These are phyloP conservation scores for Ophiodon elongatus DNA, from an alignment of 2,113 vertebrate species.

Conservation along the genomic window DNA sequence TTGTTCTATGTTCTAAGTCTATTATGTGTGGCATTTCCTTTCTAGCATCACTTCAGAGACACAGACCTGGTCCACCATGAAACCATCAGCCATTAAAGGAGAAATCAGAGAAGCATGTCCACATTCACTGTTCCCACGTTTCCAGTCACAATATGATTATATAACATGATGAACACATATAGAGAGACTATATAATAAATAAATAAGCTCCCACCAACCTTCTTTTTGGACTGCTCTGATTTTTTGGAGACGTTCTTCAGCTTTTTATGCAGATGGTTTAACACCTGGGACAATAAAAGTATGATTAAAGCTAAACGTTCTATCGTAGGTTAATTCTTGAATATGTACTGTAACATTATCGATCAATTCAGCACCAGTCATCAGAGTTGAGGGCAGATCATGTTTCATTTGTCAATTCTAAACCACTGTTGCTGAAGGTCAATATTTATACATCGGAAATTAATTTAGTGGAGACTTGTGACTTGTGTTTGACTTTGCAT, in stretches of 20 bases:
- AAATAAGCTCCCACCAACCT: constrained; percentile 83
- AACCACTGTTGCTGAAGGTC: not conserved
- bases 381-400: not conserved
- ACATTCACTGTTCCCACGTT: not conserved
- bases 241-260: constrained; percentile 95
- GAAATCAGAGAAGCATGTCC: no score
- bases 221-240: constrained; percentile 95
- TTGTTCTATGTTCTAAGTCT: not conserved
- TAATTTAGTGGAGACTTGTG: not conserved
- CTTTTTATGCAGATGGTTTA: constrained; percentile 95
- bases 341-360: not conserved
- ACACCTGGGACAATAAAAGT: constrained; percentile 85
- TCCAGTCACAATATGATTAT: not conserved
- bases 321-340: not conserved
- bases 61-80: not conserved
- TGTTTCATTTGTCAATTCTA: not conserved
- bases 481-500: not conserved
- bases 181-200: no score
- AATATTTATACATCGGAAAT: not conserved
- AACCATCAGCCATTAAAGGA: not conserved
- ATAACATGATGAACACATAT: not conserved
- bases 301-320: not conserved
- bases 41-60: not conserved
- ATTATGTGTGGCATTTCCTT: not conserved
- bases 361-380: not conserved